Evolutionary conservation across 2,888 invertebrate genomes (phyloP), one percentile per base, ranked within the genome.

Genomic region (Drosophila cracens): DNA sequence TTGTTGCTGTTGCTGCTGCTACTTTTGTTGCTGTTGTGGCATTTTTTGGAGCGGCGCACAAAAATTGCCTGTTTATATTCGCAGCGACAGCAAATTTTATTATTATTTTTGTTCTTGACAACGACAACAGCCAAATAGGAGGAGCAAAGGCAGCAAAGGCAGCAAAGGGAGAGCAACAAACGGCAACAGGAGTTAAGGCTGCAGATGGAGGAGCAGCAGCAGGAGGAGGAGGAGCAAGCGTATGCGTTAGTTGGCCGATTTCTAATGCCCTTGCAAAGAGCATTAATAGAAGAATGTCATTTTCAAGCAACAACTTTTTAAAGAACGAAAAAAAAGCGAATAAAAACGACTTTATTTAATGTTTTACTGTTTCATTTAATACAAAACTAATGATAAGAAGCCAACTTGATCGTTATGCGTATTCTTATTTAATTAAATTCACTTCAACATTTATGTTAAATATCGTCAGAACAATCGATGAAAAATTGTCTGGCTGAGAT

Each of bases 31-130:
- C 64, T 82, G 72, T 68, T 82, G 60, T 76, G 76, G 76, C 80
- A 76, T 73, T 72, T 75, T 75, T 79, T 72, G 71, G 57, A 73
- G 68, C 65, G 38, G 34, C 53, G 70, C 79, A 83, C 87, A 87
- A 82, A 87, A 87, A 87, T 89, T 87, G 89, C 90, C 90, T 87
- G 86, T 89, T 87, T 90, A 87, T 87, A 89, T 87, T 87, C 88
- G 86, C 86, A 87, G 88, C 86, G 86, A 89, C 90, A 90, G 86
- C 86, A 89, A 87, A 85, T 90, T 85, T 88, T 87, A 87, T 86
- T 87, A 89, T 85, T 85, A 87, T 87, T 88, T 87, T 86, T 82
- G 86, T 89, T 89, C 79, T 87, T 85, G 87, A 89, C 89, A 89
- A 85, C 84, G 82, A 81, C 84, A 83, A 65, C 65, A 59, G 67